These are phyloP conservation scores for Brachionus asplanchnoidis DNA, from an alignment of 1,140 invertebrate genomes.

Conservation along the genomic window DNA sequence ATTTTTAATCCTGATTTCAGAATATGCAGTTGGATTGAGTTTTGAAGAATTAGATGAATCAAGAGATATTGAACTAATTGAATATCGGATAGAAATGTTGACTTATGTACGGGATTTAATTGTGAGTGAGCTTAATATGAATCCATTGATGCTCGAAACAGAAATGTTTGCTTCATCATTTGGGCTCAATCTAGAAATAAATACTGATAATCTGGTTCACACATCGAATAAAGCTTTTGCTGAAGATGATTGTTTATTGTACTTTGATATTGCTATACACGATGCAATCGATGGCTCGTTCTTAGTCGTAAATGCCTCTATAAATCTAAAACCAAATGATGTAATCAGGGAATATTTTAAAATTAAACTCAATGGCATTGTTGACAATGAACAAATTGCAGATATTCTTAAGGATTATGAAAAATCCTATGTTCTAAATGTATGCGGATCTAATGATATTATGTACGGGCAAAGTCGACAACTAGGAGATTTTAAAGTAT, in stretches of 20 bases:
- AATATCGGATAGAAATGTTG: not conserved
- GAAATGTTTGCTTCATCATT: not conserved
- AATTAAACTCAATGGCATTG: not conserved
- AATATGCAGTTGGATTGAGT: not conserved
- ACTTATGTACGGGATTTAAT: not conserved
- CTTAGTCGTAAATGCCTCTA: not conserved
- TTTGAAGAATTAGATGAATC: not conserved
- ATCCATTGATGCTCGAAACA: not conserved
- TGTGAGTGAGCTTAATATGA: not conserved
- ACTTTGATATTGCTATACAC: not conserved
- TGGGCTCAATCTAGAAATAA: not conserved
- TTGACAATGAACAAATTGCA: not conserved
- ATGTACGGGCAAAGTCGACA: not conserved
- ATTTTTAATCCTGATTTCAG: not conserved
- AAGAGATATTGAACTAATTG: not conserved
- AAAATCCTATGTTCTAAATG: constrained; percentile 8
- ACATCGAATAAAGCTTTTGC: not conserved
- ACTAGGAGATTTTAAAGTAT: constrained; percentile 46
- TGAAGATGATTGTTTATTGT: not conserved
- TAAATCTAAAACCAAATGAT: not conserved
- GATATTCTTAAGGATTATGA: not conserved
- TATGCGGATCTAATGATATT: constrained; percentile 34
- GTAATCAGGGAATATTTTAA: not conserved
- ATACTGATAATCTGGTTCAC: not conserved
- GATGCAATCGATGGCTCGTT: not conserved